Evolutionary conservation across 1,140 invertebrate genomes (phyloP).

Genomic region (Teleogryllus occipitalis): DNA sequence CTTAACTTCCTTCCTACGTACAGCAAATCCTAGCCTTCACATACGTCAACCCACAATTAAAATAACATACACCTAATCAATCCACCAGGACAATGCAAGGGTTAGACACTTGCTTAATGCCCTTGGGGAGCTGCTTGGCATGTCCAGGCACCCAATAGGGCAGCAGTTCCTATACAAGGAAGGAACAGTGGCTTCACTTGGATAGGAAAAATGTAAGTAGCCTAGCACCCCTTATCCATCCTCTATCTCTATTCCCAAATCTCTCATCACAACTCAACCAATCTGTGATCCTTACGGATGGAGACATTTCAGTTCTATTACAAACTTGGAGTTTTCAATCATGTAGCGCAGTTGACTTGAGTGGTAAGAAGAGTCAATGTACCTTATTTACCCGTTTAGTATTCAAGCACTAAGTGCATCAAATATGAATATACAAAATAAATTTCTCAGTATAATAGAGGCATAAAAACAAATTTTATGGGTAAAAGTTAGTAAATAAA

Average conservation of each 20-base stretch:
- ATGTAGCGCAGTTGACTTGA: background rate
- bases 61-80: no score
- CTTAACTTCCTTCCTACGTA: no score
- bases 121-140: background rate
- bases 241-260: background rate
- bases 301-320: conserved; percentile 2
- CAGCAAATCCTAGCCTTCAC: no score
- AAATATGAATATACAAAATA: conserved; percentile 17
- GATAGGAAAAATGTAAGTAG: background rate
- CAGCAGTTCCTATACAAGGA: background rate
- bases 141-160: background rate
- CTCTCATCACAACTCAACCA: conserved; percentile 1
- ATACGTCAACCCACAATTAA: no score
- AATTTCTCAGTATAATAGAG: conserved; percentile 12
- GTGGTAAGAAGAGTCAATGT: conserved; percentile 4
- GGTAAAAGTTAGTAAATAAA: conserved; percentile 22
- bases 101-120: background rate
- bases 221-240: background rate
- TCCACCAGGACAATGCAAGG: no score
- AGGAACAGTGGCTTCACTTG: background rate
- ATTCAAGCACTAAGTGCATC: conserved; percentile 21
- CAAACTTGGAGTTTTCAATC: background rate
- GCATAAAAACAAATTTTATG: conserved; percentile 17
- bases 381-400: conserved; percentile 22
- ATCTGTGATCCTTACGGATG: background rate